phyloP scores from a whole-genome alignment of 2,113 vertebrate species.

The Phaethon lepturus region DNA sequence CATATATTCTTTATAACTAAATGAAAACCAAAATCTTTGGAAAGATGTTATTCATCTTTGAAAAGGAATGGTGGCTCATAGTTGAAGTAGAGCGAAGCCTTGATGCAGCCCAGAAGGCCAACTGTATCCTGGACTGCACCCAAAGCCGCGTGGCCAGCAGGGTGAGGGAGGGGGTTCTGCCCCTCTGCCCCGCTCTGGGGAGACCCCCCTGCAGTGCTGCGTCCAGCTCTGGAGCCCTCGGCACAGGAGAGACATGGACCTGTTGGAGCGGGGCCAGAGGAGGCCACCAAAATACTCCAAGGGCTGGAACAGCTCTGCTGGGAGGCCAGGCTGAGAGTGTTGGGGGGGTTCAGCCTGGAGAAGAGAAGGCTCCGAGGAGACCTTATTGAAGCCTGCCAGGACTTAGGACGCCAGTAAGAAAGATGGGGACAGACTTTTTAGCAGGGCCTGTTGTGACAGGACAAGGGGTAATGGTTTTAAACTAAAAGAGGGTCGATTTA shows the following conservation, averaged over 20 bases:
- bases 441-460: accelerated
- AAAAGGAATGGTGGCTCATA: neutral
- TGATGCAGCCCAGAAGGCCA: neutral
- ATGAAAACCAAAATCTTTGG: neutral
- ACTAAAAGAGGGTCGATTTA: neutral
- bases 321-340: neutral
- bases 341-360: neutral
- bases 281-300: neutral
- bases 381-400: neutral
- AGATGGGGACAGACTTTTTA: neutral
- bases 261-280: neutral
- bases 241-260: no score
- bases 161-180: accelerated
- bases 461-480: neutral
- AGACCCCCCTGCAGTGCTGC: neutral
- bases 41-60: neutral
- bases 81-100: neutral
- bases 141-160: accelerated
- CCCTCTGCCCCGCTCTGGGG: accelerated
- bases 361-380: neutral
- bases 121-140: accelerated
- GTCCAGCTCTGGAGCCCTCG: neutral
- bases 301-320: accelerated
- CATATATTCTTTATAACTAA: neutral
- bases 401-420: neutral